Conservation (phyloP, 92 coral and sea anemone species). For the Actinostola sp. region DNA sequence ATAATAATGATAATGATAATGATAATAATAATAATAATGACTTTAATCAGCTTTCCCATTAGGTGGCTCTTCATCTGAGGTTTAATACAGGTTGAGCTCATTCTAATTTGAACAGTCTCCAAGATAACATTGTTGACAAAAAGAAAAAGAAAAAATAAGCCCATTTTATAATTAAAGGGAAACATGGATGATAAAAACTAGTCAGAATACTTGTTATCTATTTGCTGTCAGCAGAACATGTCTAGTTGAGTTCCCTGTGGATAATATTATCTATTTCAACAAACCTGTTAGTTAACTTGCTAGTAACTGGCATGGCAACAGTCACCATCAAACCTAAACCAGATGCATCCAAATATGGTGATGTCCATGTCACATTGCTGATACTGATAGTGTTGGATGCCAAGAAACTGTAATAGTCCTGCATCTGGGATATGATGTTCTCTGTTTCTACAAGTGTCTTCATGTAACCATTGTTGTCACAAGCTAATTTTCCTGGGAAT, state of each 20-base stretch:
- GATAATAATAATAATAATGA: no score
- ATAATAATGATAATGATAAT: no score
- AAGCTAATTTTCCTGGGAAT: constrained; percentile 94
- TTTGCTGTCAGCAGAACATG: no score
- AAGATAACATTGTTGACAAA: no score
- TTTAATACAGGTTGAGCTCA: no score
- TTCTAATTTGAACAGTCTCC: no score
- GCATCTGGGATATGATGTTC: constrained; percentile 96
- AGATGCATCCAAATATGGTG: constrained; percentile 95
- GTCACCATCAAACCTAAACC: constrained; percentile 98
- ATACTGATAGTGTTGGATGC: constrained; percentile 93
- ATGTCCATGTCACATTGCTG: constrained; percentile 92
- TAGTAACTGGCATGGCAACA: constrained; percentile 91
- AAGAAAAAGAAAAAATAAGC: no score
- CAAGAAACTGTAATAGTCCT: constrained; percentile 95
- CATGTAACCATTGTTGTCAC: constrained; percentile 96
- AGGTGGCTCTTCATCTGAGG: no score
- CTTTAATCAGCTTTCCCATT: no score
- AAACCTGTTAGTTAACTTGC: constrained; percentile 90
- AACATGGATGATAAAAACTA: no score
- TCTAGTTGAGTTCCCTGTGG: background rate
- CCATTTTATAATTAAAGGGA: no score
- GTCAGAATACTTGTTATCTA: no score
- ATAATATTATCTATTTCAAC: background rate
- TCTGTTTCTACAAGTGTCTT: constrained; percentile 87